These are phyloP conservation scores for Lysandra bellargus DNA, from an alignment of 2,888 invertebrate genomes.

Conservation along the genomic window DNA sequence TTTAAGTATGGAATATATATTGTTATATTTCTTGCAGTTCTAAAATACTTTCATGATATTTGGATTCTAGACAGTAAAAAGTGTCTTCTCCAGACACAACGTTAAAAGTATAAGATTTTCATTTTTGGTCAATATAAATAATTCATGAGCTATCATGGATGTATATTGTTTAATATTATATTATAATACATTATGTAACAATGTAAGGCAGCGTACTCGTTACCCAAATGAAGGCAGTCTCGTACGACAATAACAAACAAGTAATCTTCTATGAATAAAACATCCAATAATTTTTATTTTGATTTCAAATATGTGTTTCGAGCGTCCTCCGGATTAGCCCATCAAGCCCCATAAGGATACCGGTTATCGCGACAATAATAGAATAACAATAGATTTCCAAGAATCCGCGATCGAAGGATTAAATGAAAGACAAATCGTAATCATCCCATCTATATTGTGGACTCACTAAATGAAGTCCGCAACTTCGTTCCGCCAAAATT, in stretches of 20 bases:
- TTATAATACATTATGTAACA: neutral
- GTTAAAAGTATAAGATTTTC: neutral
- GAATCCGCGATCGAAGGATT: too few relatives aligned
- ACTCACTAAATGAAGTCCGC: too few relatives aligned
- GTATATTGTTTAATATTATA: neutral
- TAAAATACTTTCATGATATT: too few relatives aligned
- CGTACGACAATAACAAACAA: constrained; percentile 1
- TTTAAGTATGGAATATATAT: too few relatives aligned
- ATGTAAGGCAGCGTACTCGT: neutral
- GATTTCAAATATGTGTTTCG: neutral
- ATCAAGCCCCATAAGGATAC: too few relatives aligned
- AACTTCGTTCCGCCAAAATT: too few relatives aligned
- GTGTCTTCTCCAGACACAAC: neutral
- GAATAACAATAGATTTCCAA: too few relatives aligned
- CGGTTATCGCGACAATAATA: too few relatives aligned
- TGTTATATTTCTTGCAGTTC: too few relatives aligned
- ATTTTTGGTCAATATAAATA: neutral
- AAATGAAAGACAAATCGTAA: neutral
- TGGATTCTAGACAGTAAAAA: neutral
- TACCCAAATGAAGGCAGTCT: neutral
- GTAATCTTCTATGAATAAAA: neutral
- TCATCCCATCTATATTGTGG: neutral
- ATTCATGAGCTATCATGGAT: neutral
- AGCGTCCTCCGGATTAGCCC: neutral
- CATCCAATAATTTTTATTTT: neutral